A percentile compares a stretch with the other conserved stretches of the same genome.
Evolutionary conservation across 2,797 vertebrate species (phyloP).

Genomic region (Ambastaia sidthimunki): DNA sequence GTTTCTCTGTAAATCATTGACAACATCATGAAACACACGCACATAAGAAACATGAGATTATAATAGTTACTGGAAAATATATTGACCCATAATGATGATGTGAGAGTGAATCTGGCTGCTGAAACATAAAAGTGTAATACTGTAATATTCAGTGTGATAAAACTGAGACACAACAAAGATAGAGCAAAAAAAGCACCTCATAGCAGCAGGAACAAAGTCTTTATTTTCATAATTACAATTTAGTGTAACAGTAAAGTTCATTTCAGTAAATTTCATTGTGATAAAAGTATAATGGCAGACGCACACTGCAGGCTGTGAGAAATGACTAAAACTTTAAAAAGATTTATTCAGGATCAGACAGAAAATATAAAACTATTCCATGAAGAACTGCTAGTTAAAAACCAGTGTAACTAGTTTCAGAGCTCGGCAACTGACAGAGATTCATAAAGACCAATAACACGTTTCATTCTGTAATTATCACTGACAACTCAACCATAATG

Average conservation of each 20-base stretch:
- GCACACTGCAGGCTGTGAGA: too few species aligned
- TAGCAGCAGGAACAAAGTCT: neutral
- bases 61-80: slow-evolving; percentile 2
- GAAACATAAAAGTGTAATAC: neutral
- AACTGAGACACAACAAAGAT: neutral
- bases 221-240: neutral
- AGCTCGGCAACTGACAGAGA: neutral
- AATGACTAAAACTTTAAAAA: neutral
- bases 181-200: neutral
- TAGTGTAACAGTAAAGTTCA: neutral
- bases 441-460: neutral
- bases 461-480: neutral
- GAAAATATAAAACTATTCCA: neutral
- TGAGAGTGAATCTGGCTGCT: neutral
- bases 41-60: neutral
- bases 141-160: neutral
- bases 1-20: slow-evolving; percentile 51
- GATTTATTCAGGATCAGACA: neutral
- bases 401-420: neutral
- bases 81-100: slow-evolving; percentile 4
- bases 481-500: slow-evolving; percentile 4
- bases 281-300: neutral
- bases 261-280: neutral
- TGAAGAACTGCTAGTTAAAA: neutral
- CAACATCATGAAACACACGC: slow-evolving; percentile 20